A percentile compares a stretch with the other conserved stretches of the same genome.
phyloP scores from a whole-genome alignment of 2,888 invertebrate genomes.

The Chironomus tentans region DNA sequence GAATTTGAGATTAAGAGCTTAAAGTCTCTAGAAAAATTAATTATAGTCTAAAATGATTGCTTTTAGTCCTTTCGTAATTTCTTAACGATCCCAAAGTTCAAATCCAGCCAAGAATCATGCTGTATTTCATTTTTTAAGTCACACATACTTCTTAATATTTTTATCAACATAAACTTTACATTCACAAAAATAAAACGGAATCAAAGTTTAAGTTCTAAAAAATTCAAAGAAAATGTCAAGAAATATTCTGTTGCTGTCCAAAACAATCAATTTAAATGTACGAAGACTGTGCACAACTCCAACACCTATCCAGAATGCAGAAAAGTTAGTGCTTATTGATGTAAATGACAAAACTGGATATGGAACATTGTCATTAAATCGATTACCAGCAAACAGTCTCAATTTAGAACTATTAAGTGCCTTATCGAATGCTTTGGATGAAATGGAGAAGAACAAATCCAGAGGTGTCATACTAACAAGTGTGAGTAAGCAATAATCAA shows the following conservation, averaged over 20 bases:
- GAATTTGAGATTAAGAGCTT: too few relatives aligned
- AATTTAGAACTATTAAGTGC: slow-evolving; percentile 57
- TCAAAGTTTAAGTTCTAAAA: not conserved
- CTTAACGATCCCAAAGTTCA: too few relatives aligned
- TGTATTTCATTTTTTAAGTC: too few relatives aligned
- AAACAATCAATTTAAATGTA: not conserved
- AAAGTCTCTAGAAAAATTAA: too few relatives aligned
- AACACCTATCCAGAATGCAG: not conserved
- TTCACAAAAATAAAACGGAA: too few relatives aligned
- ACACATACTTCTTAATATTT: too few relatives aligned
- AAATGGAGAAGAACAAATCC: slow-evolving; percentile 53
- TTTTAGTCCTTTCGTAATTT: too few relatives aligned
- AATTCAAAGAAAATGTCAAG: too few relatives aligned
- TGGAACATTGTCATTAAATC: slow-evolving; percentile 57
- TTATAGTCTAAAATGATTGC: too few relatives aligned
- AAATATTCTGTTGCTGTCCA: not conserved
- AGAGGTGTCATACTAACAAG: slow-evolving; percentile 66
- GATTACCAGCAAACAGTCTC: slow-evolving; percentile 64
- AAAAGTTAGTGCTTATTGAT: slow-evolving; percentile 32
- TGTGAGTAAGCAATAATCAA: slow-evolving; percentile 42
- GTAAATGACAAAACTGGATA: slow-evolving; percentile 52
- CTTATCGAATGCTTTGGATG: slow-evolving; percentile 50
- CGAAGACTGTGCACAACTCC: not conserved
- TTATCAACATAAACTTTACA: too few relatives aligned
- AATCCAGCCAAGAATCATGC: too few relatives aligned